Base-by-base conservation (phyloP, 1,140 invertebrate species). In the Drosophila arizonae region DNA sequence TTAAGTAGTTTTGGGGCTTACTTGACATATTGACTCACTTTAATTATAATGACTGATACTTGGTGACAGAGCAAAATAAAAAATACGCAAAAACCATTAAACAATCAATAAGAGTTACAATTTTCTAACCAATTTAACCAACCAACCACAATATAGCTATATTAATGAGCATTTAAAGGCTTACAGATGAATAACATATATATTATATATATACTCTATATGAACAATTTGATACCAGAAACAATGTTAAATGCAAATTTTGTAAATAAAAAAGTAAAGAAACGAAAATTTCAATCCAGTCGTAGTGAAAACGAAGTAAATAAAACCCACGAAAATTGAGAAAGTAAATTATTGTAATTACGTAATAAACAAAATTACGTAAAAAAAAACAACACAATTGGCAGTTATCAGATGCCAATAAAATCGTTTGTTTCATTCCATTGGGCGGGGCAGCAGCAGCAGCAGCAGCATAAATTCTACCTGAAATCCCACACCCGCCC, bases 321-420 rank as follows among this genome's bases (percentile, higher is more conserved):
- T 60, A 26, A 78, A 60, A 46, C 30, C 50, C 66, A 78, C 54
- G 33, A 17, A 70, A 33, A 30, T 4, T 3, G 15, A 33, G 28
- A 36, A 55, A 87, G 82, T 82, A 88, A 87, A 88, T 69, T 62
- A 74, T 82, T 87, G 79, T 88, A 88, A 88, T 88, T 87, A 88
- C 82, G 56, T 79, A 61, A 74, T 76, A 72, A 15, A 30, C n/a
- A 17, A 15, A 52, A 46, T 21, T 55, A 33, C 43, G 21, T 24
- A 24, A 24, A 24, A 24, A 55, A 57, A 48, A 51, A 50, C 64
- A 67, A 39, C 55, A 36, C 36, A 57, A 81, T 86, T 87, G 82
- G 72, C 79, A 71, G 75, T 66, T 68, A 73, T 55, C 50, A 71
- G 51, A 63, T 79, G 79, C 68, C 84, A 82, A 79, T 74, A 82